A percentile compares a stretch with the other conserved stretches of the same genome.
Evolutionary conservation across 2,113 vertebrate genomes (phyloP).

Genomic region (Eptesicus fuscus): DNA sequence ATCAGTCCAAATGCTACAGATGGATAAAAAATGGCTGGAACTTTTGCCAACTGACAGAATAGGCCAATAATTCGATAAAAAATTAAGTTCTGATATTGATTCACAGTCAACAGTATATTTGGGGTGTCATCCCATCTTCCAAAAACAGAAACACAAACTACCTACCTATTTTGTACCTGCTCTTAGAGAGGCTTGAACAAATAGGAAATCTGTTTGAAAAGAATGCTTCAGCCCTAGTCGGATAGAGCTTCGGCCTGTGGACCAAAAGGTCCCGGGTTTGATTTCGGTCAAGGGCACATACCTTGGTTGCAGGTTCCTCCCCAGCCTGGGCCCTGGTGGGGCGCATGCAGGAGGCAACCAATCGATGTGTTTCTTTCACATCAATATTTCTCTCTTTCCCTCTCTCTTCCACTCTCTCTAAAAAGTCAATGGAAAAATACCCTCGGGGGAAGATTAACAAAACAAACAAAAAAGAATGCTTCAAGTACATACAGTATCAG

Average conservation of each 20-base stretch:
- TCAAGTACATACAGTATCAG: neutral
- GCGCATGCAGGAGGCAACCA: too few relatives aligned
- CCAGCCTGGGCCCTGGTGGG: too few relatives aligned
- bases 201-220: neutral
- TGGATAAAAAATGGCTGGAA: slow-evolving; percentile 62
- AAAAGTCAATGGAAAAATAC: too few relatives aligned
- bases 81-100: slow-evolving; percentile 17
- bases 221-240: neutral
- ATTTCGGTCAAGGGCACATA: too few relatives aligned
- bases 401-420: too few relatives aligned
- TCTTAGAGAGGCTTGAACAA: neutral
- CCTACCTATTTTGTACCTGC: neutral
- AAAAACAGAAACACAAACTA: neutral
- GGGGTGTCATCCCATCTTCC: neutral
- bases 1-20: slow-evolving; percentile 50
- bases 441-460: too few relatives aligned
- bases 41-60: neutral
- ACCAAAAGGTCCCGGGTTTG: too few relatives aligned
- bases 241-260: too few relatives aligned
- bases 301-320: too few relatives aligned
- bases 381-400: too few relatives aligned
- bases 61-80: neutral
- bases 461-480: neutral
- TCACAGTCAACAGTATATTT: neutral
- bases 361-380: too few relatives aligned